phyloP scores from a whole-genome alignment of 2,888 invertebrate genomes.

The Eledona agricola region DNA sequence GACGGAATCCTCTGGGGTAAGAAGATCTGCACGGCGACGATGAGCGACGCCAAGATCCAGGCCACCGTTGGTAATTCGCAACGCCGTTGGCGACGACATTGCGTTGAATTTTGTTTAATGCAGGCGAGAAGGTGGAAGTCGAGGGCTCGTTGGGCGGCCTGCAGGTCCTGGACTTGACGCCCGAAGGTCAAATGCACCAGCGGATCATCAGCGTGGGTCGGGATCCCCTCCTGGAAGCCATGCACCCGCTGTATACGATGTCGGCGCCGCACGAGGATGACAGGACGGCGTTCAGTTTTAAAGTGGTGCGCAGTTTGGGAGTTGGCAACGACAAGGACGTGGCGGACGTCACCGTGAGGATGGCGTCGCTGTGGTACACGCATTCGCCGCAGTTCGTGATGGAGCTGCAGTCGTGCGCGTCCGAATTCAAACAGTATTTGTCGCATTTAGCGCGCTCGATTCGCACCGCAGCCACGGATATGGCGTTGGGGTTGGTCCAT shows the following conservation, averaged over 20 bases:
- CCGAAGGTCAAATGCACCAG: constrained; percentile 83
- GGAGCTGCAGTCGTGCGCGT: constrained; percentile 87
- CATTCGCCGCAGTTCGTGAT: constrained; percentile 88
- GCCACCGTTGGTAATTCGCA: constrained; percentile 74
- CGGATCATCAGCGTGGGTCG: constrained; percentile 86
- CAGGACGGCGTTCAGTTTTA: constrained; percentile 66
- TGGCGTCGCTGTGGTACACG: constrained; percentile 93
- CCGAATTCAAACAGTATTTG: constrained; percentile 89
- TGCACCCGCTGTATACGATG: constrained; percentile 59
- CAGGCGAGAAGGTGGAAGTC: constrained; percentile 67
- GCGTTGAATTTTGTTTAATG: background rate
- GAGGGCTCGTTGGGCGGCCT: constrained; percentile 92
- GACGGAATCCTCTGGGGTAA: constrained; percentile 77
- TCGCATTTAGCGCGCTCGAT: constrained; percentile 86
- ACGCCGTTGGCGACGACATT: background rate
- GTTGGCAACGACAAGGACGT: constrained; percentile 45
- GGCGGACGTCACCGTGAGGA: constrained; percentile 65
- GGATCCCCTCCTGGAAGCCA: constrained; percentile 71
- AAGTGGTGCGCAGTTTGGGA: constrained; percentile 58
- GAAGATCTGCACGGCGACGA: constrained; percentile 93
- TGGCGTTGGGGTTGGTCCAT: constrained; percentile 89
- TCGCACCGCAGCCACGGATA: constrained; percentile 90
- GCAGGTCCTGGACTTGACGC: constrained; percentile 88
- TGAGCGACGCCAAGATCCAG: constrained; percentile 89
- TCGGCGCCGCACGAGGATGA: constrained; percentile 55